Conservation (phyloP, 2,888 invertebrate genomes). For the Erynnis tages region DNA sequence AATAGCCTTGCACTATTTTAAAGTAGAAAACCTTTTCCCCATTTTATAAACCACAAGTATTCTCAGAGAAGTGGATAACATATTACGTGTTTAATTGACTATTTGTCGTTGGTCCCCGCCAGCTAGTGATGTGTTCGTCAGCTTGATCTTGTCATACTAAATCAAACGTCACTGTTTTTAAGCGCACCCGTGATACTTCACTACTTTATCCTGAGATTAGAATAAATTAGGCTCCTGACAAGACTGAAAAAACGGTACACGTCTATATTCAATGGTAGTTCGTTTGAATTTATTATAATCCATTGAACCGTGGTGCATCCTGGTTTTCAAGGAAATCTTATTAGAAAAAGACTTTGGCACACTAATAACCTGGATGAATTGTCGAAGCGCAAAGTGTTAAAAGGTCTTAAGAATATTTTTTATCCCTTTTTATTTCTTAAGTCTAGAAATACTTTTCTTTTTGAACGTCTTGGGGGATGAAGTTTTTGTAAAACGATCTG, state of each 20-base stretch:
- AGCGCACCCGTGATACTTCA: conserved; percentile 52
- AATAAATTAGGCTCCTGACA: conserved; percentile 32
- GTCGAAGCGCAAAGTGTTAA: too few relatives aligned
- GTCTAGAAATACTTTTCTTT: too few relatives aligned
- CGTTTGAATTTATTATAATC: not conserved
- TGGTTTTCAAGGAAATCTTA: too few relatives aligned
- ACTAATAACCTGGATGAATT: too few relatives aligned
- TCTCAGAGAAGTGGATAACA: conserved; percentile 40
- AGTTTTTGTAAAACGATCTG: too few relatives aligned
- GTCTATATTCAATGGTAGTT: not conserved
- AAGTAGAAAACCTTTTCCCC: too few relatives aligned
- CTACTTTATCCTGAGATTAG: conserved; percentile 50
- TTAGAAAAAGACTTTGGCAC: too few relatives aligned
- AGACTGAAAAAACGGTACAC: not conserved
- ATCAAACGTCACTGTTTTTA: conserved; percentile 58
- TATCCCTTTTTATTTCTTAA: too few relatives aligned
- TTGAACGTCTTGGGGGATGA: too few relatives aligned
- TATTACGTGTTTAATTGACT: conserved; percentile 59
- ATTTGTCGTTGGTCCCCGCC: conserved; percentile 56
- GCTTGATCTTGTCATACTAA: conserved; percentile 58
- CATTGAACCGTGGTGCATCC: too few relatives aligned
- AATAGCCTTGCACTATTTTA: too few relatives aligned
- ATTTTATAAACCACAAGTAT: conserved; percentile 20
- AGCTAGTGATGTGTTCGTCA: conserved; percentile 43
- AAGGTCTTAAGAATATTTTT: too few relatives aligned